Conservation (phyloP, 2,888 invertebrate species). For the Drosophila neonasuta region DNA sequence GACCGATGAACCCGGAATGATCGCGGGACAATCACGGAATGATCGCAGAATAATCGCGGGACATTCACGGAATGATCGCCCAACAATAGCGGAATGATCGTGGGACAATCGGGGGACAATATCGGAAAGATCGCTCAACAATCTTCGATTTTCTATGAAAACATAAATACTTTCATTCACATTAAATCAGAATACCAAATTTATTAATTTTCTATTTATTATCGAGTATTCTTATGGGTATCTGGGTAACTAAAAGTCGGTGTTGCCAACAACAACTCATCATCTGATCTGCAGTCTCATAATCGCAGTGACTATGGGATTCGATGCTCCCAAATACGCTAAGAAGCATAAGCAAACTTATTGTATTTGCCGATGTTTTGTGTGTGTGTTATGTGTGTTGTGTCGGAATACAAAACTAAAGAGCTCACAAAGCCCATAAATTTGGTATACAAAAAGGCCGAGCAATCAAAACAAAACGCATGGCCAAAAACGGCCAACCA, state of each 20-base stretch:
- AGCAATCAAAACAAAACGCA: slow-evolving; percentile 68
- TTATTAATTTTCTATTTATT: too few species aligned
- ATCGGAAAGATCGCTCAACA: too few species aligned
- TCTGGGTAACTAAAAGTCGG: neutral
- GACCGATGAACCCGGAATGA: too few species aligned
- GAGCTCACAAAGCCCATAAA: slow-evolving; percentile 44
- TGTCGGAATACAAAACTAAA: slow-evolving; percentile 41
- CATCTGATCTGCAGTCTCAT: neutral
- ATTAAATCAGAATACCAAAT: too few species aligned
- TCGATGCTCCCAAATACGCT: slow-evolving; percentile 14
- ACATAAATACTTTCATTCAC: too few species aligned
- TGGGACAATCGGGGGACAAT: too few species aligned
- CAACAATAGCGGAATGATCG: too few species aligned
- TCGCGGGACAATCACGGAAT: too few species aligned
- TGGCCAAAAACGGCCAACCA: slow-evolving; percentile 33
- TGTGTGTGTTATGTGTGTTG: neutral
- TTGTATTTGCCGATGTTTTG: slow-evolving; percentile 19
- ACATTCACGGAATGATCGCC: too few species aligned
- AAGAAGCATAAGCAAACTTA: slow-evolving; percentile 9
- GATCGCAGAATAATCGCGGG: too few species aligned
- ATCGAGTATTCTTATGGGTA: too few species aligned
- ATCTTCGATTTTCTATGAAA: too few species aligned
- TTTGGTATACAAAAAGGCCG: slow-evolving; percentile 58
- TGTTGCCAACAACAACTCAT: neutral
- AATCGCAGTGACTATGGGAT: slow-evolving; percentile 1